These are phyloP conservation scores for Pseudachorutes palmiensis DNA, from an alignment of 1,140 invertebrate species.

Conservation along the genomic window DNA sequence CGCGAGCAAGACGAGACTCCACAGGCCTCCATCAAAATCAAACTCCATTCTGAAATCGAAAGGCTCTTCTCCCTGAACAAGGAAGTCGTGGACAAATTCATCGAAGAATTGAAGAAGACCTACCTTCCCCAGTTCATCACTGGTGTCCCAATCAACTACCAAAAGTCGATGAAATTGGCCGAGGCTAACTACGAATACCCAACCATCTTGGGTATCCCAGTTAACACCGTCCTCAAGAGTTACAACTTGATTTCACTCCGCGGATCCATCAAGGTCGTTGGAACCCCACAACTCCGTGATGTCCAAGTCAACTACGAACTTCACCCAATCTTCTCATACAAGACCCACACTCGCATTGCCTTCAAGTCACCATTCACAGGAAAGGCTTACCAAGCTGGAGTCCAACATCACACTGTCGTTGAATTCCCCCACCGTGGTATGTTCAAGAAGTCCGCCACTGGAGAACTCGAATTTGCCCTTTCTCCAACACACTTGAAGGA, in stretches of 20 bases:
- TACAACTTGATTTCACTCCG: neutral
- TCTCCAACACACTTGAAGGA: constrained; percentile 30
- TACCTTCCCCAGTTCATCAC: neutral
- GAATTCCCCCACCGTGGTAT: constrained; percentile 29
- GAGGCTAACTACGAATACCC: neutral
- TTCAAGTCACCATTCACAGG: constrained; percentile 34
- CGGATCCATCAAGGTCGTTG: constrained; percentile 26
- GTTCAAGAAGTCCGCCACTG: constrained; percentile 12
- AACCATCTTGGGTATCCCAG: constrained; percentile 9
- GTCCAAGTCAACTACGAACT: constrained; percentile 27
- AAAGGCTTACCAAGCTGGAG: constrained; percentile 30
- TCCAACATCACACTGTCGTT: constrained; percentile 23
- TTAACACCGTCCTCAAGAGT: neutral
- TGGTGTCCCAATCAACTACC: constrained; percentile 12
- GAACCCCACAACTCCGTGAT: neutral
- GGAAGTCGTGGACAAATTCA: constrained; percentile 12
- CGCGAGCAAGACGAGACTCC: constrained; percentile 27
- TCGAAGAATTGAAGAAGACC: neutral
- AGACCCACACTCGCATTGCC: constrained; percentile 25
- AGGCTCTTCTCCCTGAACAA: constrained; percentile 22
- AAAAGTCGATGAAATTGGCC: neutral
- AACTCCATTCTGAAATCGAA: constrained; percentile 32
- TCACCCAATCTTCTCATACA: constrained; percentile 24
- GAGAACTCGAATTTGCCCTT: constrained; percentile 25
- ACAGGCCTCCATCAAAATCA: constrained; percentile 26